Percentiles rank a stretch among this genome's conserved stretches.
These are phyloP conservation scores for Empis stercorea DNA, from an alignment of 2,888 invertebrate species.

Conservation along the genomic window DNA sequence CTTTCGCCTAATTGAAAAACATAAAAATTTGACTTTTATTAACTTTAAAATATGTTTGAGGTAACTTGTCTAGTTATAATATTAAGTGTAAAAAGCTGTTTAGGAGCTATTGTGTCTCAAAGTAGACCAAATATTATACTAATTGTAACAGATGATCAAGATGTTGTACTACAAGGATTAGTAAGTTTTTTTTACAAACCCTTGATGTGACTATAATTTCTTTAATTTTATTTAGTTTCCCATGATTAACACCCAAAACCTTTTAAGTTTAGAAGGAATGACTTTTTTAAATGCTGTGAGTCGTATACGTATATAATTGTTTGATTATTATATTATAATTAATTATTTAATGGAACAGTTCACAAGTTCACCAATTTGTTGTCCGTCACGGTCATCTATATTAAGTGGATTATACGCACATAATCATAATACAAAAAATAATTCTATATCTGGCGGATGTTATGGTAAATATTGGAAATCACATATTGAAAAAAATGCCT, in stretches of 20 bases:
- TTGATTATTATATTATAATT: too few species aligned
- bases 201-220: neutral
- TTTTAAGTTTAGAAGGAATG: constrained; percentile 51
- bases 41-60: neutral
- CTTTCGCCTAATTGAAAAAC: neutral
- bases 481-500: constrained; percentile 48
- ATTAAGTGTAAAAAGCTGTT: neutral
- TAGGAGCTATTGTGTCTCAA: neutral
- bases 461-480: constrained; percentile 54
- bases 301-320: too few species aligned
- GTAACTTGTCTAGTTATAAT: too few species aligned
- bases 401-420: constrained; percentile 75
- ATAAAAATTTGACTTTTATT: neutral
- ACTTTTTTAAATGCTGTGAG: constrained; percentile 64
- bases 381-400: constrained; percentile 78
- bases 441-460: constrained; percentile 67
- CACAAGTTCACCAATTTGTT: constrained; percentile 74
- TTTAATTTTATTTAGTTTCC: constrained; percentile 44
- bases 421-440: constrained; percentile 67
- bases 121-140: constrained; percentile 57
- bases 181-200: constrained; percentile 43
- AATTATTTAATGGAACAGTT: too few species aligned
- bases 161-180: constrained; percentile 62
- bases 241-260: constrained; percentile 47
- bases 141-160: constrained; percentile 77